Base-by-base conservation (phyloP, 2,888 invertebrate species). In the Melolontha melolontha region DNA sequence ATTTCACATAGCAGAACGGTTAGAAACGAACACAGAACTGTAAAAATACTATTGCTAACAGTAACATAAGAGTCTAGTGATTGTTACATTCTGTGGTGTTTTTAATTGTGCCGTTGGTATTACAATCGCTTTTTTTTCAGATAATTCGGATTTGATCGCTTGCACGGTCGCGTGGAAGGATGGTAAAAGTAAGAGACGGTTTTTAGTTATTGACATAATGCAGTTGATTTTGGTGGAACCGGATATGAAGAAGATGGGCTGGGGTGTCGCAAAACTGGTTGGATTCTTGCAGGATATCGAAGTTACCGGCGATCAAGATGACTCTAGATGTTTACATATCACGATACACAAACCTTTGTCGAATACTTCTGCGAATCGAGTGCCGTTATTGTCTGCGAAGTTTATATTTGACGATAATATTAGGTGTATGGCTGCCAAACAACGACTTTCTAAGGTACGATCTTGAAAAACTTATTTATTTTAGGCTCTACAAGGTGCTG, bases 331-430 rank as follows among this genome's bases (percentile, higher is more conserved):
- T 77, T 87, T 99, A 17, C 96, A 97, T 79, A 89, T 99, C 63
- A 96, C 96, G 0, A 93, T 98, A 39, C 96, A 97, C 83, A 91
- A 94, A 76, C 93, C 93, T 0, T 85, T 87, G 63, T 85, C 85
- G n/a, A 85, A 85, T 69, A 79, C 81, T n/a, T 88, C 90, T 0
- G 85, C 90, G 22, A 91, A 92, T 65, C 86, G 92, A 54, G 89
- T 92, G 0, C 93, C 95, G 0, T 83, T 96, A n/a, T 84, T 97
- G 7, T 90, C 93, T 2, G 95, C 96, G 8, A 96, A 94, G 83
- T 98, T 99, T 83, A 90, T 98, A 70, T 99, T 99, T 81, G 98
- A 99, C 80, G 99, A 99, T 85, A 98, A 98, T 81, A 99, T 99
- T 74, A 88, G 98, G 34, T 98, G 98, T 80, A 97, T 98, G 97